These are phyloP conservation scores for Neogale vison DNA, from an alignment of 2,113 vertebrate genomes.

Conservation along the genomic window DNA sequence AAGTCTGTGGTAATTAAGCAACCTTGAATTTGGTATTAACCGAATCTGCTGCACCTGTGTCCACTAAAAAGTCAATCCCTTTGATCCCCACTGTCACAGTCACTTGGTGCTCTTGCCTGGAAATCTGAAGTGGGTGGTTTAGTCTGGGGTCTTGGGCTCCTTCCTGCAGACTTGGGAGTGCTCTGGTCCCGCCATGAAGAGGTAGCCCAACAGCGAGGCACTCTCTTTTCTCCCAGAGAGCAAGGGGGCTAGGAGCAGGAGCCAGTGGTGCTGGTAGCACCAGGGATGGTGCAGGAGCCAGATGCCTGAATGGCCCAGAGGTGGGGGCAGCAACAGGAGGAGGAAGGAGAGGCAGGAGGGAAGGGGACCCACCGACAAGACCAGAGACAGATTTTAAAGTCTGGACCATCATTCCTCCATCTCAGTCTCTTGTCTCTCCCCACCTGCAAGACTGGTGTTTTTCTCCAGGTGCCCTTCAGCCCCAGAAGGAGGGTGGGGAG, in stretches of 20 bases:
- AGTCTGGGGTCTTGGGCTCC: not conserved
- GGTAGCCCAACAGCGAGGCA: no score
- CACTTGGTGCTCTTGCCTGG: not conserved
- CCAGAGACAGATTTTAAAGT: not conserved
- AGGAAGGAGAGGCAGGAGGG: not conserved
- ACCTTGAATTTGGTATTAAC: not conserved
- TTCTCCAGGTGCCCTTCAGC: not conserved
- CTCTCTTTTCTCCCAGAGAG: not conserved
- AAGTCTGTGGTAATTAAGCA: not conserved
- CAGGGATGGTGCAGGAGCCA: not conserved
- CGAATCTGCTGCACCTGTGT: not conserved
- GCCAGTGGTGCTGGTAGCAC: not conserved
- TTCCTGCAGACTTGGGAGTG: not conserved
- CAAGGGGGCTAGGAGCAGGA: no score
- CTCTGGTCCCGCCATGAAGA: not conserved
- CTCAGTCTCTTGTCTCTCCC: not conserved
- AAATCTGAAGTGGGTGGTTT: not conserved
- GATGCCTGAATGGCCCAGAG: not conserved
- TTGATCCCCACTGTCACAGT: not conserved
- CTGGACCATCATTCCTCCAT: not conserved
- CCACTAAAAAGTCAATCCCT: not conserved
- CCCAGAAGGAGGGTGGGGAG: not conserved
- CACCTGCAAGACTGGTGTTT: not conserved
- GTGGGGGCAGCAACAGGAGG: not conserved
- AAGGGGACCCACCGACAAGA: not conserved